These are phyloP conservation scores for Philhelius pedissequus DNA, from an alignment of 2,888 invertebrate genomes.

Conservation along the genomic window DNA sequence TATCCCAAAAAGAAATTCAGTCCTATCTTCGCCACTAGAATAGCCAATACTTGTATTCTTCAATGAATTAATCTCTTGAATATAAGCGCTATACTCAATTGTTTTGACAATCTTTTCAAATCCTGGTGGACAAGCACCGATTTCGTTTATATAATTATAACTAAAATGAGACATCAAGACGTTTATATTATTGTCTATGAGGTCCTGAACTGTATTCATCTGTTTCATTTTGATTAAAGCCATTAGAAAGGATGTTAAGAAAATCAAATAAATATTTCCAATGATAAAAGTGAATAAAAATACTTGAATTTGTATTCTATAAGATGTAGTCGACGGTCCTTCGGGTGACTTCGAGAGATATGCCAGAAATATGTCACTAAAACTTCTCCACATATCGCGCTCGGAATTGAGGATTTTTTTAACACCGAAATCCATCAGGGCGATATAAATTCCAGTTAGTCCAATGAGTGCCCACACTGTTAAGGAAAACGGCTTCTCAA, in stretches of 20 bases:
- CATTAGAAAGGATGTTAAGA: slow-evolving; percentile 22
- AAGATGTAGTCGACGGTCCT: background rate
- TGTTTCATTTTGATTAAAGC: slow-evolving; percentile 17
- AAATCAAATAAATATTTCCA: background rate
- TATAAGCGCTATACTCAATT: background rate
- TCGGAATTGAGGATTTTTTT: background rate
- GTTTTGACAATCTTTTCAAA: background rate
- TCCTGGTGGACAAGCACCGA: background rate
- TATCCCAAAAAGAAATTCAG: background rate
- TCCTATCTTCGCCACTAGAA: background rate
- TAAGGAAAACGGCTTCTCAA: background rate
- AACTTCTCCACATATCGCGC: background rate
- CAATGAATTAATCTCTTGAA: background rate
- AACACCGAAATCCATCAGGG: background rate
- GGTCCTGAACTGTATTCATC: background rate
- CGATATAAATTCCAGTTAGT: background rate
- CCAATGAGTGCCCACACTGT: background rate
- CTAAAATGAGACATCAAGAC: background rate
- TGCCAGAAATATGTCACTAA: background rate
- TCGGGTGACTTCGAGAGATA: background rate
- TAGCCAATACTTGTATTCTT: slow-evolving; percentile 2
- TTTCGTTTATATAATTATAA: background rate
- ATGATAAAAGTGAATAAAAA: background rate
- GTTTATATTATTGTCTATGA: background rate
- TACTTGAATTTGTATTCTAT: slow-evolving; percentile 6